These are phyloP conservation scores for Avahi laniger DNA, from an alignment of 2,797 vertebrate species.

Conservation along the genomic window DNA sequence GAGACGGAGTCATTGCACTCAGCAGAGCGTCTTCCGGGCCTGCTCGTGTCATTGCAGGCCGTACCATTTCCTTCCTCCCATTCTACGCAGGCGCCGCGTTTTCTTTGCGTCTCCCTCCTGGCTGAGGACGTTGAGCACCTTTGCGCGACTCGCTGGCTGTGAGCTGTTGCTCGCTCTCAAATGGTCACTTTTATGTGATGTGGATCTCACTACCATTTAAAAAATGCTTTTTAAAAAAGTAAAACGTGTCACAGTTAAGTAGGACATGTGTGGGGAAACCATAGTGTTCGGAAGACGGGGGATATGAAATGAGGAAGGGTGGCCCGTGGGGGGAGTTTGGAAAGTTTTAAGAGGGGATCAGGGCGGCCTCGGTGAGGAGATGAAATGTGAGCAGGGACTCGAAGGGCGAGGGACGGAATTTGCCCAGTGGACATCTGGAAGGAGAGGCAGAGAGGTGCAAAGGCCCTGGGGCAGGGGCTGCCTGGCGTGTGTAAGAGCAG, in stretches of 20 bases:
- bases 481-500: accelerated
- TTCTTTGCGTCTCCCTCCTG: neutral
- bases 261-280: neutral
- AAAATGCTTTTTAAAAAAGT: neutral
- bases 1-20: too few species aligned
- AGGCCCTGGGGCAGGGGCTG: neutral
- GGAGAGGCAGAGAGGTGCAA: neutral
- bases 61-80: neutral
- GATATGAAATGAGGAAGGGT: neutral
- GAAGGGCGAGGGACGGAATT: too few species aligned
- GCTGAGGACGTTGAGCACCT: accelerated
- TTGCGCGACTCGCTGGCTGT: neutral
- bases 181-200: neutral
- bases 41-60: too few species aligned
- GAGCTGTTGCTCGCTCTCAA: neutral
- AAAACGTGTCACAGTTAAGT: neutral
- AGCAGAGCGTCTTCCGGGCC: neutral
- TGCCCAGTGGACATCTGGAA: neutral
- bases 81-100: neutral
- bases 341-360: neutral
- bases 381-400: accelerated
- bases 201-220: neutral
- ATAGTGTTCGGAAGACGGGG: accelerated
- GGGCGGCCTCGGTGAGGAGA: neutral
- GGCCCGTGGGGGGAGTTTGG: neutral